These are phyloP conservation scores for Porites lobata DNA, from an alignment of 92 coral and sea anemone genomes.

Conservation along the genomic window DNA sequence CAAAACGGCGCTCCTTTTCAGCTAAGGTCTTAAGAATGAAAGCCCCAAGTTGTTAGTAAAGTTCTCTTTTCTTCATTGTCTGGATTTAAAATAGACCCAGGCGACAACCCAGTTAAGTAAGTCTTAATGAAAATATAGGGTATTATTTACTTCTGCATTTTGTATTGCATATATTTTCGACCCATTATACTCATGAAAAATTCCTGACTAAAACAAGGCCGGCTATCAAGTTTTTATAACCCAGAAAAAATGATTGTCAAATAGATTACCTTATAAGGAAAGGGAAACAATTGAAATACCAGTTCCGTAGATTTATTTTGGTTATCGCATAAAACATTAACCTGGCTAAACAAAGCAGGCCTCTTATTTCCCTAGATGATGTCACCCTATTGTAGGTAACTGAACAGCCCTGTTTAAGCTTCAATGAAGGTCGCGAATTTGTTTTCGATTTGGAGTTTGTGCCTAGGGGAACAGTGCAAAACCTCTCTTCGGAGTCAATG, in stretches of 20 bases:
- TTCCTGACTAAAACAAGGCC: conserved; percentile 20
- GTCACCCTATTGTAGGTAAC: conserved; percentile 55
- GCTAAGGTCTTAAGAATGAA: too few relatives aligned
- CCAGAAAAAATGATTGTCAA: conserved; percentile 14
- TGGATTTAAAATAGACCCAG: neutral
- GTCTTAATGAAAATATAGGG: neutral
- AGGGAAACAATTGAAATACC: conserved; percentile 41
- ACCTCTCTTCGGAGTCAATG: conserved; percentile 38
- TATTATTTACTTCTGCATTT: neutral
- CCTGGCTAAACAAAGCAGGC: neutral
- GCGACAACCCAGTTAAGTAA: neutral
- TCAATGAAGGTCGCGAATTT: conserved; percentile 28
- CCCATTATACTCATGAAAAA: conserved; percentile 37
- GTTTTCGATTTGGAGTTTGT: conserved; percentile 32
- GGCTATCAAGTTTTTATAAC: conserved; percentile 52
- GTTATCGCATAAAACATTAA: conserved; percentile 32
- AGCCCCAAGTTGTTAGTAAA: too few relatives aligned
- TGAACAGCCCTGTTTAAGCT: conserved; percentile 21
- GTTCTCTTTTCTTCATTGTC: neutral
- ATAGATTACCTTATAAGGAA: conserved; percentile 30
- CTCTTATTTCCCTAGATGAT: conserved; percentile 48
- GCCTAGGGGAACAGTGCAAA: conserved; percentile 12
- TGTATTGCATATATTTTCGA: neutral
- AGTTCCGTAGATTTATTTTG: conserved; percentile 12
- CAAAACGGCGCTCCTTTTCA: too few relatives aligned